These are phyloP conservation scores for Andrena flavipes DNA, from an alignment of 2,888 invertebrate genomes.

Conservation along the genomic window DNA sequence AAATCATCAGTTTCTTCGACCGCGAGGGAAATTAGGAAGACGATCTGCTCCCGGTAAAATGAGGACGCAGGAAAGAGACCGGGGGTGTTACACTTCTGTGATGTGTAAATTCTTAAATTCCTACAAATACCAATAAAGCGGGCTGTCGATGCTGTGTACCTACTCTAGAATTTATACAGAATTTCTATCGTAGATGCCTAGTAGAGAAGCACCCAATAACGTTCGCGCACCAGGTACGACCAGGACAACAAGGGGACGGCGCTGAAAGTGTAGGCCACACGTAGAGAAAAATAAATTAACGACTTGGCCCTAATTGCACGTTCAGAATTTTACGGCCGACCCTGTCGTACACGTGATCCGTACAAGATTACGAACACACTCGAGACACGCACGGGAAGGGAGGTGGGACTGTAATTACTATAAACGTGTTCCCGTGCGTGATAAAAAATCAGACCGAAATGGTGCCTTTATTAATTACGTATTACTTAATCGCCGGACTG, in stretches of 20 bases:
- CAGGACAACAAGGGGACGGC: conserved; percentile 41
- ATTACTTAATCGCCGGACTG: conserved; percentile 67
- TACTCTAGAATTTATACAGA: too few relatives aligned
- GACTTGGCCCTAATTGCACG: conserved; percentile 74
- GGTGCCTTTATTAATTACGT: conserved; percentile 71
- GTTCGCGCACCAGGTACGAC: not conserved
- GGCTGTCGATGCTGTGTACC: too few relatives aligned
- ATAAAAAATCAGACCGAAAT: conserved; percentile 69
- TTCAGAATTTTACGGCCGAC: conserved; percentile 70
- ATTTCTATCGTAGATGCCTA: not conserved
- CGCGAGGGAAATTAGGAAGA: too few relatives aligned
- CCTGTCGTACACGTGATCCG: conserved; percentile 67
- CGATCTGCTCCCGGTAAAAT: too few relatives aligned
- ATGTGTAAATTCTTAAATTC: too few relatives aligned
- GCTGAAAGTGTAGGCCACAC: conserved; percentile 59
- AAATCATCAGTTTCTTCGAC: not conserved
- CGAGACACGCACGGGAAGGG: not conserved
- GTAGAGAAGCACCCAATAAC: conserved; percentile 5
- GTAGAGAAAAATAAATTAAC: conserved; percentile 73
- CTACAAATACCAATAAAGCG: too few relatives aligned
- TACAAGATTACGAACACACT: conserved; percentile 57
- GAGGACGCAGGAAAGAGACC: too few relatives aligned
- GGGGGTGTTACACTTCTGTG: too few relatives aligned
- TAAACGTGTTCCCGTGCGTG: conserved; percentile 52
- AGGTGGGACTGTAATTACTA: conserved; percentile 61